Evolutionary conservation across 2,797 vertebrate species (phyloP).

Genomic region (Spondyliosoma cantharus): DNA sequence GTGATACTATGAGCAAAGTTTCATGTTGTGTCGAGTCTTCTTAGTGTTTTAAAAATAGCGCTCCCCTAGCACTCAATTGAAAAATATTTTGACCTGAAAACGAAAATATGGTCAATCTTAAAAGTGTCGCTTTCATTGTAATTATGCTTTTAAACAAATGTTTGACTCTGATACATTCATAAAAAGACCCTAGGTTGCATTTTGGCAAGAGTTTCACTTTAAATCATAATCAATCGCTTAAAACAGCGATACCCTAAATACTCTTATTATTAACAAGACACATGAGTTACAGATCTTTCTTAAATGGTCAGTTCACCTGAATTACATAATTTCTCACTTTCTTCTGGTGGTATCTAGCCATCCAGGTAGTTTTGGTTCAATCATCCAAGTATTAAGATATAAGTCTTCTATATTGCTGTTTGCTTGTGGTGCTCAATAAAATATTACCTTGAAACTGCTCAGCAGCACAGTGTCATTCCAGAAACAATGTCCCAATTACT

Average conservation of each 20-base stretch:
- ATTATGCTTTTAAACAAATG: no score
- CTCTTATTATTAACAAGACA: background rate
- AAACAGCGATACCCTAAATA: constrained; percentile 13
- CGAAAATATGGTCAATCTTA: no score
- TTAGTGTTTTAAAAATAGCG: no score
- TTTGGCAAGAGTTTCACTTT: no score
- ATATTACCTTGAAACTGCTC: constrained; percentile 30
- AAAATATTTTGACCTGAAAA: no score
- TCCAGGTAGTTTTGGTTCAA: background rate
- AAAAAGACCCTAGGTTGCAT: no score
- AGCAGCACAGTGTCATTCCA: constrained; percentile 21
- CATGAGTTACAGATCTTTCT: constrained; percentile 10
- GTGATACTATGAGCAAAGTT: no score
- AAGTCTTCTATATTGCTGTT: background rate
- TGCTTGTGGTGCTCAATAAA: constrained; percentile 23
- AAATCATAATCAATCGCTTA: background rate
- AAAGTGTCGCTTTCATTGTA: no score
- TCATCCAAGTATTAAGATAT: constrained; percentile 1
- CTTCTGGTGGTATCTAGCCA: background rate
- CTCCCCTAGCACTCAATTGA: no score
- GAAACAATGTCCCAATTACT: constrained; percentile 6
- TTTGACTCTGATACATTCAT: no score
- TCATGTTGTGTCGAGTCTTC: no score
- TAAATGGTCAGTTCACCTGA: background rate
- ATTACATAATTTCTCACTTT: background rate